Evolutionary conservation across 2,797 vertebrate species (phyloP).

Genomic region (Megalops cyprinoides): DNA sequence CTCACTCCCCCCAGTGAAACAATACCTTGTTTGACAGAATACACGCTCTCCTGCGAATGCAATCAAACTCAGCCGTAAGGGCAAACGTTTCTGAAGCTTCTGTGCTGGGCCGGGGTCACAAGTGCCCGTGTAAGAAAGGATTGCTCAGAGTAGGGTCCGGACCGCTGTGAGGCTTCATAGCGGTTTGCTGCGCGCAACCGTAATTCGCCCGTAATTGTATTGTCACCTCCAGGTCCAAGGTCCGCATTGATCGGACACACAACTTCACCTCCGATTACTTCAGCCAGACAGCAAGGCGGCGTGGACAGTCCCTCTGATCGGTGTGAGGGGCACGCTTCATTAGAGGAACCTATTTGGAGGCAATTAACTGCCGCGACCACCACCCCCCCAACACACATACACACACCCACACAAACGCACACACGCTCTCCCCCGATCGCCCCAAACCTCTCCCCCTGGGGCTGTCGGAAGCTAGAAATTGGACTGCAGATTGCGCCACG

Average conservation of each 20-base stretch:
- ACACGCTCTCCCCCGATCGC: conserved; percentile 23
- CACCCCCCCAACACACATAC: too few relatives aligned
- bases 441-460: background rate
- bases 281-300: conserved; percentile 54
- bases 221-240: conserved; percentile 47
- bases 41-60: background rate
- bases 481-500: background rate
- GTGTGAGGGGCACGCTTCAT: conserved; percentile 65
- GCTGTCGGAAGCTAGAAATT: background rate
- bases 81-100: background rate
- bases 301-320: conserved; percentile 38
- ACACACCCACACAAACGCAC: too few relatives aligned
- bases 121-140: background rate
- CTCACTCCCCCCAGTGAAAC: background rate
- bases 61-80: background rate
- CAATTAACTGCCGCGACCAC: conserved; percentile 71
- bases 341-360: conserved; percentile 76
- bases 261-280: conserved; percentile 67
- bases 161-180: background rate
- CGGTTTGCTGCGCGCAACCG: conserved; percentile 47
- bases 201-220: conserved; percentile 62
- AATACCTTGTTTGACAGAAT: background rate
- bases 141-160: background rate
- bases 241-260: conserved; percentile 58
- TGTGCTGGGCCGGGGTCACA: background rate